A percentile compares a stretch with the other conserved stretches of the same genome.
These are phyloP conservation scores for Ylistrum balloti DNA, from an alignment of 1,140 invertebrate genomes.

Conservation along the genomic window DNA sequence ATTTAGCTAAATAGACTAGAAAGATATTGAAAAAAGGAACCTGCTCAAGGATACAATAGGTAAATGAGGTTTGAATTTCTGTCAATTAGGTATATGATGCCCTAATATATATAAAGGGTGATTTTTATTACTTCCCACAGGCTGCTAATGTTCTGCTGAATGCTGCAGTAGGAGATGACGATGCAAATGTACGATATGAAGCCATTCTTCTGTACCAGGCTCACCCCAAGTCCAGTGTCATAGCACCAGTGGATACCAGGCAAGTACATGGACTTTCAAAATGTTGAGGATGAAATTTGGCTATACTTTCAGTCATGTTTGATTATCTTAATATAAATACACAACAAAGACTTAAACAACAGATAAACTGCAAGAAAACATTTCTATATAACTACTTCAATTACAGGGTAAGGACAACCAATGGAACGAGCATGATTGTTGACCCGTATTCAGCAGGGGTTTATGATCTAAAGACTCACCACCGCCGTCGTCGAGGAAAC, in stretches of 20 bases:
- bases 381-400: not conserved
- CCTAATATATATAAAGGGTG: too few relatives aligned
- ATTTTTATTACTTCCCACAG: conserved; percentile 44
- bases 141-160: conserved; percentile 63
- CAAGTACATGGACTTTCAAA: too few relatives aligned
- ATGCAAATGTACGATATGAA: conserved; percentile 68
- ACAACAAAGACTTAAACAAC: too few relatives aligned
- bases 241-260: conserved; percentile 58
- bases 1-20: too few relatives aligned
- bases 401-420: not conserved
- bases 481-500: not conserved
- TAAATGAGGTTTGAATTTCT: too few relatives aligned
- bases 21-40: too few relatives aligned
- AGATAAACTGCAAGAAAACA: too few relatives aligned
- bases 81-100: too few relatives aligned
- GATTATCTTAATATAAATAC: too few relatives aligned
- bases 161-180: conserved; percentile 65
- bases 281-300: too few relatives aligned
- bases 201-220: conserved; percentile 62
- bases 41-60: too few relatives aligned
- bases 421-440: conserved; percentile 5
- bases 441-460: not conserved
- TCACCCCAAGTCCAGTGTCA: conserved; percentile 60
- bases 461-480: not conserved
- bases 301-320: too few relatives aligned